These are phyloP conservation scores for Peromyscus leucopus DNA, from an alignment of 2,113 vertebrate genomes.

Conservation along the genomic window DNA sequence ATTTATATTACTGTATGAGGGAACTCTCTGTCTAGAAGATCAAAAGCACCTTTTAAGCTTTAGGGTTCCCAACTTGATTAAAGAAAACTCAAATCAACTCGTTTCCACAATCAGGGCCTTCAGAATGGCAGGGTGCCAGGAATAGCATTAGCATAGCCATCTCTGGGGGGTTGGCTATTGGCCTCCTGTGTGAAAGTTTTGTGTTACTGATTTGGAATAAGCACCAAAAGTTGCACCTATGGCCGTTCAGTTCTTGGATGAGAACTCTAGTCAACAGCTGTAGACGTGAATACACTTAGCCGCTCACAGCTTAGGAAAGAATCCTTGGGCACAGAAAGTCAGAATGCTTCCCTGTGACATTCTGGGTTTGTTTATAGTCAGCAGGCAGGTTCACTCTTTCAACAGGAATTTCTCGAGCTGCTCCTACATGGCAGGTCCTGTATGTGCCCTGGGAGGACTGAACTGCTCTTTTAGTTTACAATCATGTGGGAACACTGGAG, in stretches of 20 bases:
- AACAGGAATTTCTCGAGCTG: constrained; percentile 18
- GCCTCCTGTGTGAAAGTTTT: neutral
- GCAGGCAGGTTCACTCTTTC: neutral
- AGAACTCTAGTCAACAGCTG: neutral
- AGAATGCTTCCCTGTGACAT: neutral
- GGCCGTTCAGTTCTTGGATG: neutral
- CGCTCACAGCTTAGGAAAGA: neutral
- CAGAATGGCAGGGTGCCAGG: neutral
- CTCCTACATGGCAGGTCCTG: neutral
- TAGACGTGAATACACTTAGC: neutral
- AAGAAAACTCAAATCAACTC: neutral
- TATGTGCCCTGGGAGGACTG: neutral
- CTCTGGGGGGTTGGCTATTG: neutral
- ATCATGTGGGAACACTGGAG: neutral
- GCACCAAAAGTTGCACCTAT: neutral
- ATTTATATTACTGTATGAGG: neutral
- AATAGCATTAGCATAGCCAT: neutral
- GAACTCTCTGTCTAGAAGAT: neutral
- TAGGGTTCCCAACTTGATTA: neutral
- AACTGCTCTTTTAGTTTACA: neutral
- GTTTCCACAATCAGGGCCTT: neutral
- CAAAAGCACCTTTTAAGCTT: neutral
- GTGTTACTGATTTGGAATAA: constrained; percentile 4
- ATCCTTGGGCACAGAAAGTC: neutral
- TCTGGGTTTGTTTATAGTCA: neutral